Evolutionary conservation across 2,797 vertebrate genomes (phyloP), one percentile per base, ranked within the genome.

Genomic region (Halcyon badia): DNA sequence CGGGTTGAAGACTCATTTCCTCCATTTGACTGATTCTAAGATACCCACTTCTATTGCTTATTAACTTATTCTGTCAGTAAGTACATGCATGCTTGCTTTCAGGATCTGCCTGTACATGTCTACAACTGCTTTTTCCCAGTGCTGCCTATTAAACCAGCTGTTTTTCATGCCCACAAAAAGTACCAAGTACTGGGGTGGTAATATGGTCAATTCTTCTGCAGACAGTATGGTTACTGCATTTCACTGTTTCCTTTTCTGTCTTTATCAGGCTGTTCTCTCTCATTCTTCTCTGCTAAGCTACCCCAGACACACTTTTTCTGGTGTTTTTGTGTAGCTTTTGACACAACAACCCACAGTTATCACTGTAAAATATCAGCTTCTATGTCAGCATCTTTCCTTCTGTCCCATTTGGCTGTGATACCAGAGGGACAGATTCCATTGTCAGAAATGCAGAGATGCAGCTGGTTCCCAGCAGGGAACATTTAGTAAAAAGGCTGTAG

Each of bases 301-400:
- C 76, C 13, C 19, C n/a, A 64, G 37, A 49, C 19, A 56, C 2
- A 3, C 21, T 75, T 86, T 88, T 51, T 79, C 62, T 65, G 5
- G 6, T 84, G 54, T 65, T 41, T 86, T 66, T 57, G 12, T 82
- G 65, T 24, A 75, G 11, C 28, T 90, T 94, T 89, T 87, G n/a
- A 57, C 33, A 57, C 37, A 78, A 28, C 0, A 18, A n/a, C 10
- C 15, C 13, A 35, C 28, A 26, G 31, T 71, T 89, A 72, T 7
- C 26, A 18, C 4, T 5, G 14, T 79, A 69, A 89, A 76, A 82
- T 41, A 49, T 22, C 61, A 68, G 46, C 37, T 76, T 84, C 62
- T 69, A 4, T 65, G 58, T 87, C 30, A 42, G 46, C 42, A 60
- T 65, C 15, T 88, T 94, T 83, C 12, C 30, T 84, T 70, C 46